Conservation (phyloP, 2,797 vertebrate species). For the Microhierax caerulescens region DNA sequence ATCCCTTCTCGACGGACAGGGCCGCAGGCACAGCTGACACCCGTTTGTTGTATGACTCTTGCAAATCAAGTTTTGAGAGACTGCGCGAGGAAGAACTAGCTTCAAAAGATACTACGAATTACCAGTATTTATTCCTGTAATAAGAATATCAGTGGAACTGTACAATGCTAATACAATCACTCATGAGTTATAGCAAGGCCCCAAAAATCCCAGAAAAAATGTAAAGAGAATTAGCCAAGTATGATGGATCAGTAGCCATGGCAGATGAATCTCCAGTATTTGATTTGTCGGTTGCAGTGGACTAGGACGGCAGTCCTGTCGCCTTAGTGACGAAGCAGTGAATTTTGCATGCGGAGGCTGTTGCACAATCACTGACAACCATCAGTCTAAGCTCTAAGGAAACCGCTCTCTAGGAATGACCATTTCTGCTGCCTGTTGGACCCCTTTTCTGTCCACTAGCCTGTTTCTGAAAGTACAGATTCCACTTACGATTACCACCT, state of each 20-base stretch:
- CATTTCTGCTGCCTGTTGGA: neutral
- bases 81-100: neutral
- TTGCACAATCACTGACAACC: neutral
- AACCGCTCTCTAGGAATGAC: neutral
- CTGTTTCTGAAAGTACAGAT: neutral
- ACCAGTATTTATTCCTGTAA: neutral
- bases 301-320: too few species aligned
- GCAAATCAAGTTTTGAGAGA: neutral
- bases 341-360: neutral
- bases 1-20: neutral
- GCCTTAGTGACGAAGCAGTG: fast-evolving
- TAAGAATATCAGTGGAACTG: neutral
- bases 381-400: neutral
- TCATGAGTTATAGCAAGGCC: neutral
- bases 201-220: neutral
- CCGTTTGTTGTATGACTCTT: neutral
- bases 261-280: neutral
- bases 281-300: neutral
- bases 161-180: neutral
- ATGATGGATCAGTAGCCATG: neutral
- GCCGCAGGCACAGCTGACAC: neutral
- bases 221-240: neutral
- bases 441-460: neutral
- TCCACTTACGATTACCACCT: neutral
- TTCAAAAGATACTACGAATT: neutral